A percentile compares a stretch with the other conserved stretches of the same genome.
phyloP scores from a whole-genome alignment of 2,888 invertebrate genomes.

The Iselma pallidipennis region DNA sequence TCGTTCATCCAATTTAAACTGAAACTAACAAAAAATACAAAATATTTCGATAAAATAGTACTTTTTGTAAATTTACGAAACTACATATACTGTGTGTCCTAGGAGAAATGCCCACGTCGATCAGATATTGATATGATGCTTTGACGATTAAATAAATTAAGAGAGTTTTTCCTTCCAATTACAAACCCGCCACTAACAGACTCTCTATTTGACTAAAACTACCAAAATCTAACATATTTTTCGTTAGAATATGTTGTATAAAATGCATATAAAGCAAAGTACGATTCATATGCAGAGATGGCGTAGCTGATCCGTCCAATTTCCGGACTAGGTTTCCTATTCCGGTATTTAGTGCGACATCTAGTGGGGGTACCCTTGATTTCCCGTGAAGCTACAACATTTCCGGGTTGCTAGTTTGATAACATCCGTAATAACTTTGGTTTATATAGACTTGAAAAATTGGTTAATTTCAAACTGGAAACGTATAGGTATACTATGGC shows the following conservation, averaged over 20 bases:
- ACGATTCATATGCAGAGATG: constrained; percentile 45
- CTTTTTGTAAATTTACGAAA: no score
- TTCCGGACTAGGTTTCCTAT: constrained; percentile 51
- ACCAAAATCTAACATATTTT: neutral
- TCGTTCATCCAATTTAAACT: no score
- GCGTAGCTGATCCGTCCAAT: constrained; percentile 48
- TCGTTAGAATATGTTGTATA: no score
- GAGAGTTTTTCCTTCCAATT: no score
- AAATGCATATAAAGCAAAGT: constrained; percentile 11
- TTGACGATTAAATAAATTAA: no score
- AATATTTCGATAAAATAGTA: no score
- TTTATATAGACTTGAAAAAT: constrained; percentile 10
- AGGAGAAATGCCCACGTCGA: no score
- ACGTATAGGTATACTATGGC: no score
- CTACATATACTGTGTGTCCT: no score
- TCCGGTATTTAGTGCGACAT: constrained; percentile 51
- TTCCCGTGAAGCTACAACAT: constrained; percentile 18
- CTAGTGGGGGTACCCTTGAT: constrained; percentile 35
- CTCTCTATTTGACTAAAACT: neutral
- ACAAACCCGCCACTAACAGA: no score
- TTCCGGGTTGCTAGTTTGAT: constrained; percentile 20
- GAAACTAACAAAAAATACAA: neutral
- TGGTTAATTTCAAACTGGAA: constrained; percentile 6
- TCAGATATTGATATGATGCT: no score
- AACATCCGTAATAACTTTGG: constrained; percentile 18